Evolutionary conservation across 2,113 vertebrate genomes (phyloP), one percentile per base, ranked within the genome.

Genomic region (Rallus limicola): DNA sequence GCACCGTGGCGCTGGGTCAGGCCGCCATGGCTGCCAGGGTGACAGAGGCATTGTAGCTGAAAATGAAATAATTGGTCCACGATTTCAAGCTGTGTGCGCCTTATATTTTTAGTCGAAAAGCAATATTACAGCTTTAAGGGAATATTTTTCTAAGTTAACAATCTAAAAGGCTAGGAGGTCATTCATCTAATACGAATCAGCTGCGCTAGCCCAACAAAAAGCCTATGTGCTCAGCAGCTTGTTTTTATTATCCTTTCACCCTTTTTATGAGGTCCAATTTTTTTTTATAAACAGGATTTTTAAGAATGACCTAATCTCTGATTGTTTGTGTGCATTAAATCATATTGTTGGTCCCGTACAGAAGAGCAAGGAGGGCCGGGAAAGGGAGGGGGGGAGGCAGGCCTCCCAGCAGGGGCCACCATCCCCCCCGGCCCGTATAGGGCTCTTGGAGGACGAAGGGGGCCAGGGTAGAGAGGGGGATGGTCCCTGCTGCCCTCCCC

Each of bases 91-190:
- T 94, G 96, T 84, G 96, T 10, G 11, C 3, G 74, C 92, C 96
- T 96, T 97, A 94, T 92, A 98, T 98, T 97, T 97, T 97, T 76
- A 96, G 97, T 92, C 96, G 93, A 98, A 98, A 98, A 98, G 95
- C 96, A 98, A 97, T 97, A 98, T 98, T 98, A 96, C 95, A 97
- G 97, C 97, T 98, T 98, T 98, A 98, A 98, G 97, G 97, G 98
- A 98, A 97, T 98, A 98, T 98, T 98, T 98, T 98, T 97, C 97
- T 98, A 97, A 98, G 98, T 98, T 98, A 98, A 98, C 97, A 98
- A 97, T 98, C 98, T 98, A 95, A 97, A 96, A 98, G 97, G 97
- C 97, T 98, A 98, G 97, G 97, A 98, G 97, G 98, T 98, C 98
- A 98, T 97, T 98, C 97, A 92, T 97, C 95, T 98, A 98, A 98